phyloP scores from a whole-genome alignment of 2,113 vertebrate species.

The Callithrix jacchus region DNA sequence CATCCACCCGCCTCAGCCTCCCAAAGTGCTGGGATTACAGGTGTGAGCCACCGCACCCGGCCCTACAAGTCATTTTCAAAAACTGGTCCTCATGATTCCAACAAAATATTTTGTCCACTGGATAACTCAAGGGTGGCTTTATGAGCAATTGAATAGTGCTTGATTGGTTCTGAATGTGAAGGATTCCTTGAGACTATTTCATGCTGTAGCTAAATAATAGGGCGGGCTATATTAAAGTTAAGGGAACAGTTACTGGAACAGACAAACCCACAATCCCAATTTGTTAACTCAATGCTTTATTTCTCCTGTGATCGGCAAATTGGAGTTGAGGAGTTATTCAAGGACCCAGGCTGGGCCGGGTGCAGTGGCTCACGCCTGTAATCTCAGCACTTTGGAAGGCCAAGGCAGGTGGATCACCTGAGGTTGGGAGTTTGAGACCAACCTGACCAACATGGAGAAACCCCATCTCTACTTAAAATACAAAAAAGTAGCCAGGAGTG shows the following conservation, averaged over 20 bases:
- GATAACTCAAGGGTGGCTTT: neutral
- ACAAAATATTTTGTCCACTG: neutral
- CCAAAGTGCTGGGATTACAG: no score
- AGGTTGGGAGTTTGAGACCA: no score
- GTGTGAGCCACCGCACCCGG: no score
- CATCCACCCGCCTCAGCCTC: no score
- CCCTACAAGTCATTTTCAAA: neutral
- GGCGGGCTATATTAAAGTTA: neutral
- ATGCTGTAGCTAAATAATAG: neutral
- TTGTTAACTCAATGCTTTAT: neutral
- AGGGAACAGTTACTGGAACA: neutral
- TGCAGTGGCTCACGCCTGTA: no score
- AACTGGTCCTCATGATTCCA: neutral
- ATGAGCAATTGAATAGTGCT: neutral
- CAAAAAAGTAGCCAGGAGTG: no score
- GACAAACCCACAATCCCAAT: neutral
- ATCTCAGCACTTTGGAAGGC: no score
- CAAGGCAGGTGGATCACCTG: no score
- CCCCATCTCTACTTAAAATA: no score
- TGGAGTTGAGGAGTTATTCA: neutral
- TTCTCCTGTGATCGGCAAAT: neutral
- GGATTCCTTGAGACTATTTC: neutral
- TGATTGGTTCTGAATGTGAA: neutral
- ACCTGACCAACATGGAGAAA: no score
- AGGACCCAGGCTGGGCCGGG: neutral